Conservation (phyloP, 2,888 invertebrate species). For the Ectropis crepuscularia region DNA sequence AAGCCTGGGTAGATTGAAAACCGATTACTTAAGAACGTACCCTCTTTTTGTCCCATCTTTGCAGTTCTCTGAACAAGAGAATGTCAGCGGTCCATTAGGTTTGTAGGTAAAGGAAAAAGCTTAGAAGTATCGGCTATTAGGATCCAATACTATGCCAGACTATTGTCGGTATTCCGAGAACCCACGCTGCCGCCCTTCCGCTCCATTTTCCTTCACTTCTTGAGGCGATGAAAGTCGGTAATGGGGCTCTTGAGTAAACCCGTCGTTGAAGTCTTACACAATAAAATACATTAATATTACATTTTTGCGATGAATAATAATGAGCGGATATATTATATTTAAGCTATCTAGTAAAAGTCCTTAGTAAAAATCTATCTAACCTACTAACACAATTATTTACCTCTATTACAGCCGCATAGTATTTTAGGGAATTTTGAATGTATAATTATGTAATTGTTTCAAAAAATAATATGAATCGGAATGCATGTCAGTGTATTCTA, state of each 20-base stretch:
- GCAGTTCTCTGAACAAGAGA: constrained; percentile 10
- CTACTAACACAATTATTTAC: no score
- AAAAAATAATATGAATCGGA: no score
- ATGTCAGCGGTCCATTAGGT: constrained; percentile 11
- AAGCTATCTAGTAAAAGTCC: no score
- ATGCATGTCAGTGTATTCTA: no score
- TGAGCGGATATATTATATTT: no score
- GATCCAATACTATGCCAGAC: constrained; percentile 1
- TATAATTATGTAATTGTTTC: no score
- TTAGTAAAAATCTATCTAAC: no score
- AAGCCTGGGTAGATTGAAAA: constrained; percentile 6
- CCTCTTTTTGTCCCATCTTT: constrained; percentile 14
- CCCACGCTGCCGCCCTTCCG: not conserved
- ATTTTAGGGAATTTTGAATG: no score
- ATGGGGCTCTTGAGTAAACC: not conserved
- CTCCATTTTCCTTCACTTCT: not conserved
- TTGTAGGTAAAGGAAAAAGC: constrained; percentile 6
- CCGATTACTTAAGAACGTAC: constrained; percentile 9
- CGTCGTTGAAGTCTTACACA: not conserved
- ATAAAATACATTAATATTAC: no score
- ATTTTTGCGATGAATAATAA: no score
- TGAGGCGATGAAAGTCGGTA: not conserved
- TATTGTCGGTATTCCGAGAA: not conserved
- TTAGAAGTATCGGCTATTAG: constrained; percentile 7
- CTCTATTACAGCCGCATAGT: no score